Evolutionary conservation across 2,797 vertebrate genomes (phyloP).

Genomic region (Galaxias olidus): DNA sequence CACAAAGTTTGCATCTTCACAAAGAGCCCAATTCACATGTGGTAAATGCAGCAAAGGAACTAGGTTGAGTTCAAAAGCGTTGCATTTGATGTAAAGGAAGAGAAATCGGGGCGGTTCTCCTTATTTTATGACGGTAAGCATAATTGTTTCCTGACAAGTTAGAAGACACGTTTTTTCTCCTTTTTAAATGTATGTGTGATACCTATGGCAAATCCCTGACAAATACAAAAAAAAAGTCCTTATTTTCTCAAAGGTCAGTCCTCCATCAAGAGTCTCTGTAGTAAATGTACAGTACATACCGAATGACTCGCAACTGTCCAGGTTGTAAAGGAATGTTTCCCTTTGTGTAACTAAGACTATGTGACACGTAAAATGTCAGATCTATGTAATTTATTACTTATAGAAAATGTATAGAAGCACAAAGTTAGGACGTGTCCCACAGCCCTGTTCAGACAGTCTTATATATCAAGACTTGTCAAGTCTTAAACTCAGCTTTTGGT

Average conservation of each 20-base stretch:
- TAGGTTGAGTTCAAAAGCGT: slow-evolving; percentile 53
- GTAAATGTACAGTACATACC: slow-evolving; percentile 54
- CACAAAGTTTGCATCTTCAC: slow-evolving; percentile 64
- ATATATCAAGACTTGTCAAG: no score
- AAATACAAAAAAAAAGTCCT: slow-evolving; percentile 24
- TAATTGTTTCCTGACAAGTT: slow-evolving; percentile 38
- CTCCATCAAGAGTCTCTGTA: slow-evolving; percentile 42
- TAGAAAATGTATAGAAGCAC: no score
- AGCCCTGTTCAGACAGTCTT: no score
- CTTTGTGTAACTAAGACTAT: no score
- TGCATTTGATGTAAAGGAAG: slow-evolving; percentile 61
- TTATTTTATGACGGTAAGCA: slow-evolving; percentile 55
- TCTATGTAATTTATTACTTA: no score
- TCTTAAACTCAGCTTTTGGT: no score
- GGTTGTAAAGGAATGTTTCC: no score
- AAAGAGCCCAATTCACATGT: slow-evolving; percentile 69
- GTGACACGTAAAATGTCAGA: no score
- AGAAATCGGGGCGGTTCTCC: slow-evolving; percentile 70
- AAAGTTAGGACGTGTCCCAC: no score
- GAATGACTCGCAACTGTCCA: slow-evolving; percentile 45
- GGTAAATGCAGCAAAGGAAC: slow-evolving; percentile 57
- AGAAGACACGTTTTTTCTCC: slow-evolving; percentile 46
- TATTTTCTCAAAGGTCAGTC: slow-evolving; percentile 53
- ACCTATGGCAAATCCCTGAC: slow-evolving; percentile 61
- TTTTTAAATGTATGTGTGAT: slow-evolving; percentile 29